phyloP scores from a whole-genome alignment of 2,113 vertebrate genomes.

The Murina feae region DNA sequence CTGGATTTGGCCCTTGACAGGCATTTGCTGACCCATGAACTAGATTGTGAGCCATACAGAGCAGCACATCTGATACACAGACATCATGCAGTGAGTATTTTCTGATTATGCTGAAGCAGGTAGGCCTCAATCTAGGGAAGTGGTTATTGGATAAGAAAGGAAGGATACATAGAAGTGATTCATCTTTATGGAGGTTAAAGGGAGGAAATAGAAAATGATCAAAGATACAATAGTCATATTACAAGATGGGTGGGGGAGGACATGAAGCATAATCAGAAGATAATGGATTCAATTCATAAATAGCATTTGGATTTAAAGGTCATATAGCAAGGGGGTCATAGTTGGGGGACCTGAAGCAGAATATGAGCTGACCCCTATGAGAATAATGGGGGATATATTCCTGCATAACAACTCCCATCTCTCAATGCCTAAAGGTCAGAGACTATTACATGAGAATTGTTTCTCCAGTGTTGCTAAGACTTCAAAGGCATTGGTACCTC shows the following conservation, averaged over 20 bases:
- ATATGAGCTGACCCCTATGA: background rate
- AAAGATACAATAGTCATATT: background rate
- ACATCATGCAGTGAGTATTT: background rate
- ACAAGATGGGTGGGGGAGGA: background rate
- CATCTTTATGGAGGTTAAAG: background rate
- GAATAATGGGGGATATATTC: background rate
- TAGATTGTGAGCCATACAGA: background rate
- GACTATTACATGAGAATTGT: background rate
- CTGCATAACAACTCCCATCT: background rate
- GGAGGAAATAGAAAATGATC: background rate
- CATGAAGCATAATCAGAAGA: background rate
- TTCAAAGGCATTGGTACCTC: background rate
- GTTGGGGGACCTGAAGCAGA: fast-evolving
- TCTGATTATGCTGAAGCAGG: background rate
- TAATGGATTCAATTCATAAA: background rate
- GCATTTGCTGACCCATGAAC: background rate
- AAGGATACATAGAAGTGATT: background rate
- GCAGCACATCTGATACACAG: background rate
- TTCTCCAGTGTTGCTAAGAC: background rate
- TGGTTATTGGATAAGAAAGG: background rate
- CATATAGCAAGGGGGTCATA: background rate
- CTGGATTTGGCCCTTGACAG: background rate
- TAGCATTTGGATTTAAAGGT: background rate
- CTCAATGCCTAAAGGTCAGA: background rate
- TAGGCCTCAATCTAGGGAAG: background rate